Evolutionary conservation across 2,113 vertebrate genomes (phyloP), one percentile per base, ranked within the genome.

Genomic region (Sinocyclocheilus grahami): DNA sequence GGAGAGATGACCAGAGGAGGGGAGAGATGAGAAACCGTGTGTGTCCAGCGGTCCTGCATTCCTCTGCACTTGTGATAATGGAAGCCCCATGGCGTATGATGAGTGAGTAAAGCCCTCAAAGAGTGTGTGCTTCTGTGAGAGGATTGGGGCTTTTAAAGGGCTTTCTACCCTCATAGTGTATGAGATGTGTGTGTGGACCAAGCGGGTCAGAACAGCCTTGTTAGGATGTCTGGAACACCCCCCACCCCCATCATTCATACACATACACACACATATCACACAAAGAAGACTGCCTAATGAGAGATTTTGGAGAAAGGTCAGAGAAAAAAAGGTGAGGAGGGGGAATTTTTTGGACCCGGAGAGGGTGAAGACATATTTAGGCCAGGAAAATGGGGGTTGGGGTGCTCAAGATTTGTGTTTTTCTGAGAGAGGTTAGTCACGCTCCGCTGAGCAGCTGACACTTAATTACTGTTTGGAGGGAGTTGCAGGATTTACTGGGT

Each of bases 401-500:
- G 30, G 60, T 74, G 20, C 65, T n/a, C 10, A 58, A 89, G 88
- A 86, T 74, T 87, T 88, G 85, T 88, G 89, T 85, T 87, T 76
- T 87, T 78, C 84, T 83, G 77, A 71, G 87, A 87, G 72, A 80
- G 82, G 86, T 90, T 91, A 88, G 80, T 90, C 83, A 88, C 84
- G 89, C 87, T 87, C 72, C 5, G 63, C 77, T 86, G 77, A 82
- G 87, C 48, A 53, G 48, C 79, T 86, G 81, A 62, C 69, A 77
- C 46, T 83, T 90, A 89, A 89, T 90, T 90, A 86, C 71, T 85
- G 87, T 88, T 87, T 84, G 85, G 78, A 82, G 65, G 77, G 79
- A 85, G 85, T 24, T 63, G 76, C 79, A 30, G 67, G 86, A 88
- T 90, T 91, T 89, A 89, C 65, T 89, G 81, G 87, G 90, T 88